A percentile compares a stretch with the other conserved stretches of the same genome.
phyloP scores from a whole-genome alignment of 2,797 vertebrate species.

The Phoxinus dragarum region DNA sequence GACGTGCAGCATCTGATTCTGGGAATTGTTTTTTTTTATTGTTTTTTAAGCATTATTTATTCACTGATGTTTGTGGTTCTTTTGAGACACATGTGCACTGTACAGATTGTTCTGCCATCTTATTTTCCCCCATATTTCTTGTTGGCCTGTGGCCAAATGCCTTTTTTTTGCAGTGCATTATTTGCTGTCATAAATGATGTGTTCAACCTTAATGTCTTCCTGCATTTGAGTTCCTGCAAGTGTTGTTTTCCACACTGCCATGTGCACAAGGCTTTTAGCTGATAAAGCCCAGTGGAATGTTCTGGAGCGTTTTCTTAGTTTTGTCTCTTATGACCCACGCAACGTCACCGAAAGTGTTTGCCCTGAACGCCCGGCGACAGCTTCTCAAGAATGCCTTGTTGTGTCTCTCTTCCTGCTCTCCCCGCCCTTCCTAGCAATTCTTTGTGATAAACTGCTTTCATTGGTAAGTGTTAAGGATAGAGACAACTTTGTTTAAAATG shows the following conservation, averaged over 20 bases:
- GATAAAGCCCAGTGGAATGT: conserved; percentile 51
- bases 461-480: neutral
- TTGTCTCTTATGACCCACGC: conserved; percentile 56
- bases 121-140: neutral
- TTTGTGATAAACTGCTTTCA: conserved; percentile 15
- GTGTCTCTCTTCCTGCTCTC: conserved; percentile 69
- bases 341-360: conserved; percentile 61
- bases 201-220: neutral
- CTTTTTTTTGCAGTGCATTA: conserved; percentile 1
- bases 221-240: neutral
- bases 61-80: neutral
- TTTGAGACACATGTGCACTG: neutral
- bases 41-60: neutral
- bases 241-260: conserved; percentile 5
- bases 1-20: neutral
- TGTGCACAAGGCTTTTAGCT: conserved; percentile 24
- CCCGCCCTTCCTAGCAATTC: conserved; percentile 35
- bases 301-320: conserved; percentile 34
- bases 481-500: neutral
- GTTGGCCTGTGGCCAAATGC: conserved; percentile 1
- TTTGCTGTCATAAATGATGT: conserved; percentile 16
- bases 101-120: conserved; percentile 3
- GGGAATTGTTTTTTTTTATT: neutral
- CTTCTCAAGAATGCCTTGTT: conserved; percentile 77
- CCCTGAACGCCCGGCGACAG: conserved; percentile 69